These are phyloP conservation scores for Aramus guarauna DNA, from an alignment of 2,113 vertebrate species.

Conservation along the genomic window DNA sequence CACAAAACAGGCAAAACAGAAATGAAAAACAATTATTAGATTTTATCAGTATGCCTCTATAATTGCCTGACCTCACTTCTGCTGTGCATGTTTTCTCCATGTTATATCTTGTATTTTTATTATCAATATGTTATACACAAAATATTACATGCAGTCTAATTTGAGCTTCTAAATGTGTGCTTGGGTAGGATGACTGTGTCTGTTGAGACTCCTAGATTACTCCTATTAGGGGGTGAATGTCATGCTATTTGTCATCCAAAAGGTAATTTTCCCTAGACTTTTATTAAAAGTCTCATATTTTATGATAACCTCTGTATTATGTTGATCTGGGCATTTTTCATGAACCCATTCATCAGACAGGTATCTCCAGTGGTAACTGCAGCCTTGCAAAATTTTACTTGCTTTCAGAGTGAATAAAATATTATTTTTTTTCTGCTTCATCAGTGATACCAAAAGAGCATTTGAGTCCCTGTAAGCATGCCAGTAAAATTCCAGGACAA, in stretches of 20 bases:
- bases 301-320: conserved; percentile 34
- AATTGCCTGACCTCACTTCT: neutral
- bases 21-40: neutral
- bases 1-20: neutral
- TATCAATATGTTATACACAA: conserved; percentile 16
- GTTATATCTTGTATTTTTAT: neutral
- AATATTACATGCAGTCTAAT: conserved; percentile 32
- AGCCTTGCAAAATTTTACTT: neutral
- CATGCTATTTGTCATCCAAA: conserved; percentile 43
- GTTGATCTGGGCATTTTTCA: conserved; percentile 48
- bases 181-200: neutral
- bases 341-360: neutral
- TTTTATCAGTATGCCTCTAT: neutral
- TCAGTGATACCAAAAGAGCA: neutral
- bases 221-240: conserved; percentile 30
- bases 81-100: neutral
- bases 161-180: neutral
- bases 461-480: neutral
- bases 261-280: conserved; percentile 48
- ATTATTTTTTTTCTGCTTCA: neutral
- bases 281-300: conserved; percentile 42
- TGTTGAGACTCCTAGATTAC: conserved; percentile 50
- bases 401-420: neutral
- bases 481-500: neutral
- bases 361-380: neutral